Evolutionary conservation across 2,888 invertebrate genomes (phyloP), one percentile per base, ranked within the genome.

Genomic region (Drosophila testacea): DNA sequence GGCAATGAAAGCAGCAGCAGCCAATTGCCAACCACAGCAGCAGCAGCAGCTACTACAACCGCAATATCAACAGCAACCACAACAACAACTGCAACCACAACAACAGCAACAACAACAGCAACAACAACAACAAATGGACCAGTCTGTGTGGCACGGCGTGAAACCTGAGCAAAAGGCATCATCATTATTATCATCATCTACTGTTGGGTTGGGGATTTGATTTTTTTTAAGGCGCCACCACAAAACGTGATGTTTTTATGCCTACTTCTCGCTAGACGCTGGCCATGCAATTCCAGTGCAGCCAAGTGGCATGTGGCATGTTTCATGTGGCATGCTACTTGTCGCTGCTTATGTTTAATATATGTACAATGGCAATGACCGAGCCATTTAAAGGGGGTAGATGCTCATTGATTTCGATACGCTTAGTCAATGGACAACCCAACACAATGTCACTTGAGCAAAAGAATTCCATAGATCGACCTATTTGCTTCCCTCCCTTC

Each of bases 231-330:
- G 79, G 88, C 85, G 88, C 88, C 81, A 78, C 65, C 81, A 50
- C 36, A 59, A 84, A 81, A 87, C 88, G 81, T 81, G 81, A 81
- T 84, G 85, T 73, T 78, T 87, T 69, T 60, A 75, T 86, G 83
- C 83, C 72, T 61, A 65, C 79, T 73, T 73, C 44, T 64, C 64
- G 41, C 55, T 42, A 56, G 62, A 34, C 42, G 60, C 60, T 66
- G 52, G 63, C 66, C 73, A 78, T 67, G 64, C 64, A 55, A 80
- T 48, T 22, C 48, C 68, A 52, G 74, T 60, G 73, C 57, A 64
- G 36, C 56, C 83, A 57, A 69, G 81, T 77, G 83, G 66, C 72
- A 83, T 68, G 83, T 51, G 56, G 59, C 62, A 57, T 32, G 32
- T 32, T 39, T 65, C 73, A 67, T 50, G 63, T 38, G 41, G 68